Evolutionary conservation across 2,888 invertebrate species (phyloP), one percentile per base, ranked within the genome.

Genomic region (Oscheius sp.): DNA sequence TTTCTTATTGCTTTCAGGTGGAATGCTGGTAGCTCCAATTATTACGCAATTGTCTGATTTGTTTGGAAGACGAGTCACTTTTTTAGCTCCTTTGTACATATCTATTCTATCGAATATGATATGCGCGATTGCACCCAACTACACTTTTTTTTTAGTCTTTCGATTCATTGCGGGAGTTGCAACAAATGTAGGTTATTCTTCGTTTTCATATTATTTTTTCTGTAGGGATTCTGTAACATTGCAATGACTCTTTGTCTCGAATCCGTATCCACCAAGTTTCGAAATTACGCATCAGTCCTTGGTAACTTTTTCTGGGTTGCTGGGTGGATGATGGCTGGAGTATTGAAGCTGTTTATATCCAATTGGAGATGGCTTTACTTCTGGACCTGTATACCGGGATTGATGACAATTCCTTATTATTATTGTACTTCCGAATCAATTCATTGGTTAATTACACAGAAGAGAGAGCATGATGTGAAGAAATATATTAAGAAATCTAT

Each of bases 341-440:
- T 82, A 12, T 71, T 85, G 12, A 72, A 74, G 14, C 47, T 80
- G 12, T 57, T 78, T 32, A 71, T 79, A 32, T 28, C 54, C 9
- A 73, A 79, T 54, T 85, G 85, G 85, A 64, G 85, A 20, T 67
- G 66, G 65, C 68, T 80, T 5, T 85, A 82, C 65, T 78, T 85
- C 26, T 73, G 73, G 20, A 68, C 80, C 6, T 70, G 80, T 0
- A 69, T 74, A 17, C 85, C 85, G 1, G 77, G 77, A 26, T 12
- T 80, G 2, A 32, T 85, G 36, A 77, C 81, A 1, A 66, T 85
- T 47, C 72, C 78, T 0, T 81, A 76, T 50, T 81, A 72, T 66
- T 82, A 80, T 79, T 72, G 28, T 28, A 62, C 62, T 4, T 81
- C 80, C 2, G 84, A 84, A 44, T 80, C 80, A 6, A 26, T 85